Evolutionary conservation across 2,888 invertebrate species (phyloP), one percentile per base, ranked within the genome.

Genomic region (Malacosoma neustria): DNA sequence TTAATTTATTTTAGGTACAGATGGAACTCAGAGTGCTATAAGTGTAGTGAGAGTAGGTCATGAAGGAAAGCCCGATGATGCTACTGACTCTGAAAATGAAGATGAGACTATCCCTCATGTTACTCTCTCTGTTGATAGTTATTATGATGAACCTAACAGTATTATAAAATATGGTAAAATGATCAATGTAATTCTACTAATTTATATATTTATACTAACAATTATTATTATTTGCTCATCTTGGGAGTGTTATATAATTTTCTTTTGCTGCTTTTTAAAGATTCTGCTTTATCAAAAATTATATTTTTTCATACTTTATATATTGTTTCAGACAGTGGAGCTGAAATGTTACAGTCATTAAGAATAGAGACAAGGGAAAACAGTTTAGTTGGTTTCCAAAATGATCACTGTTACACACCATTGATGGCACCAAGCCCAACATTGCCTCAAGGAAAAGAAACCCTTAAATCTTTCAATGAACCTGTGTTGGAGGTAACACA

Each of bases 401-500:
- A 94, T 77, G 94, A 94, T 68, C 94, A 95, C 61, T 94, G 94
- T 61, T 94, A 94, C 51, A 94, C 94, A 32, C 88, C 90, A 33
- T 87, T 90, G 29, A 90, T 88, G 22, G 91, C 92, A 39, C 90
- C 92, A 15, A 88, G 88, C 53, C 89, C 88, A 56, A 67, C 62
- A 38, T 34, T 64, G 43, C 70, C 80, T 40, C 73, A 74, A 45
- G 62, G 54, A 38, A 73, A 49, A 61, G 81, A 80, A 14, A 62
- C 49, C 43, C 64, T 66, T 44, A 42, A 65, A 37, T 56, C 59
- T 29, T 84, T 69, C 67, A 72, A 79, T 61, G 82, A 86, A 44
- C 76, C 84, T 9, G 64, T 82, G 39, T 74, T 84, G 61, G 75
- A 85, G 57, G 84, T 85, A 38, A 69, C 70, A 37, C 77, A 80